Conservation (phyloP, 1,140 invertebrate genomes). For the Hylyphantes graminicola region DNA sequence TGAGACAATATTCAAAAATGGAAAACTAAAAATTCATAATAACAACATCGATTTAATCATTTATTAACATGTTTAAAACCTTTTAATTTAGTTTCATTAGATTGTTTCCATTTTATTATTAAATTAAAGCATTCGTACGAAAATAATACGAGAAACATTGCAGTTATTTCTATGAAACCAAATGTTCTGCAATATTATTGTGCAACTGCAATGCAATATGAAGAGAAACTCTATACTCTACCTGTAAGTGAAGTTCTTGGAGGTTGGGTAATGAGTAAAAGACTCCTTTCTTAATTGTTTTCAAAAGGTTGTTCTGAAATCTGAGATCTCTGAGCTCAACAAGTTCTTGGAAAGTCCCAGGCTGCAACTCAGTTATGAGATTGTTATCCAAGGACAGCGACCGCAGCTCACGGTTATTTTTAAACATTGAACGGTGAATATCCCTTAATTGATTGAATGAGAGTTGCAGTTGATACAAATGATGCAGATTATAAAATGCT, state of each 20-base stretch:
- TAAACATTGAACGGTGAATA: conserved; percentile 80
- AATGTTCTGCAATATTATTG: not conserved
- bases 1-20: not conserved
- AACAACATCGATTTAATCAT: not conserved
- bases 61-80: not conserved
- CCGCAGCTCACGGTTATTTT: conserved; percentile 78
- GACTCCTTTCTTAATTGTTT: conserved; percentile 79
- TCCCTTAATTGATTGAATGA: conserved; percentile 86
- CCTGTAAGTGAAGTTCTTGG: conserved; percentile 80
- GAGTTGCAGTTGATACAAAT: conserved; percentile 84
- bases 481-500: conserved; percentile 78
- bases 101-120: not conserved
- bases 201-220: not conserved
- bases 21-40: not conserved
- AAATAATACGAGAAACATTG: not conserved
- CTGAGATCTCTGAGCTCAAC: conserved; percentile 81
- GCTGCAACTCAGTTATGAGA: conserved; percentile 82
- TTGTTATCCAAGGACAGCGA: conserved; percentile 92
- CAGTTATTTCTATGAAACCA: not conserved
- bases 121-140: not conserved
- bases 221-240: not conserved
- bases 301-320: conserved; percentile 85
- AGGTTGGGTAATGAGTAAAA: conserved; percentile 83
- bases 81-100: not conserved
- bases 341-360: conserved; percentile 81